Evolutionary conservation across 2,888 invertebrate genomes (phyloP).

Genomic region (Phymatocera aterrima): DNA sequence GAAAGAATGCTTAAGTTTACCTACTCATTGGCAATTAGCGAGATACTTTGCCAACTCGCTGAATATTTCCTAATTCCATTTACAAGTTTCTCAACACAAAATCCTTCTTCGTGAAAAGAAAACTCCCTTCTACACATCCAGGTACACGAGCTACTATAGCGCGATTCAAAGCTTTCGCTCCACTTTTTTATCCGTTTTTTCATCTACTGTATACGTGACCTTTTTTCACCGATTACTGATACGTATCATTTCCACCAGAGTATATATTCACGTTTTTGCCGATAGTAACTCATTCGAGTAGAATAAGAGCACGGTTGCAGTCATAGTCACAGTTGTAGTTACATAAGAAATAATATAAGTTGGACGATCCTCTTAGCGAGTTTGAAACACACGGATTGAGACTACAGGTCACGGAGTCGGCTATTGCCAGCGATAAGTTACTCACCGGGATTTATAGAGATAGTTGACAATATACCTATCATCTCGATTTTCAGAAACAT

Average conservation of each 20-base stretch:
- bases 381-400: conserved; percentile 18
- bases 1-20: conserved; percentile 31
- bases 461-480: background rate
- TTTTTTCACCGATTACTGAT: too few relatives aligned
- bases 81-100: conserved; percentile 20
- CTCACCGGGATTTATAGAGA: background rate
- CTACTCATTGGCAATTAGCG: conserved; percentile 16
- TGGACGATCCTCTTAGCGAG: conserved; percentile 10
- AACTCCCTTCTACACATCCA: background rate
- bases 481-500: background rate
- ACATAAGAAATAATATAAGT: conserved; percentile 20
- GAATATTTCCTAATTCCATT: conserved; percentile 34
- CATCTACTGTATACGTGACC: background rate
- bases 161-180: background rate
- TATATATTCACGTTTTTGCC: background rate
- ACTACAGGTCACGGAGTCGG: conserved; percentile 5
- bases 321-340: background rate
- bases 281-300: conserved; percentile 15
- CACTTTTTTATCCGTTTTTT: background rate
- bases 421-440: conserved; percentile 3
- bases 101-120: background rate
- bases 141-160: conserved; percentile 11
- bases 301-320: too few relatives aligned
- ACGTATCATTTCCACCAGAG: background rate
- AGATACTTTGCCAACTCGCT: conserved; percentile 27